Conservation (phyloP, 2,888 invertebrate species). For the Anorthoa munda region DNA sequence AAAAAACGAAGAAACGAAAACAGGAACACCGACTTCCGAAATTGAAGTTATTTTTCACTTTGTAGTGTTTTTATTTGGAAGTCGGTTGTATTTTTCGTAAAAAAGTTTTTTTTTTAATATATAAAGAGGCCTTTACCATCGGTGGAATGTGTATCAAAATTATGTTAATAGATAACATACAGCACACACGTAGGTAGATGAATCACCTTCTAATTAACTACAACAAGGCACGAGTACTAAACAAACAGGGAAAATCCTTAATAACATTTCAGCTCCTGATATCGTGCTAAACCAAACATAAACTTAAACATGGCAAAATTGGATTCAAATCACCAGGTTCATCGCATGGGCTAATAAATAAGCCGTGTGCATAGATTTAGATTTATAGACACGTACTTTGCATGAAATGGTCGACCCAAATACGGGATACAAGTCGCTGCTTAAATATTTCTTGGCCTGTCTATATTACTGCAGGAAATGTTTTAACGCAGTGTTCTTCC, state of each 20-base stretch:
- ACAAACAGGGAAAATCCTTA: background rate
- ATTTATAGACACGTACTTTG: slow-evolving; percentile 39
- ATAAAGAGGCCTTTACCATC: no score
- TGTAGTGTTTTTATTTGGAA: no score
- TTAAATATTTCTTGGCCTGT: slow-evolving; percentile 3
- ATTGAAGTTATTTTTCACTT: no score
- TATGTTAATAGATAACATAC: background rate
- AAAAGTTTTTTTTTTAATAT: no score
- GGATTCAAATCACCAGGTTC: slow-evolving; percentile 20
- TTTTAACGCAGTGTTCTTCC: background rate
- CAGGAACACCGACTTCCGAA: no score
- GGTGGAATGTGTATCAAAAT: background rate
- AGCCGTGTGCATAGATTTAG: slow-evolving; percentile 34
- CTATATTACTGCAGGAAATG: background rate
- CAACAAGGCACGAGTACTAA: background rate
- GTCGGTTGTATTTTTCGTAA: no score
- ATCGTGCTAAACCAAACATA: slow-evolving; percentile 1
- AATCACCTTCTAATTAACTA: background rate
- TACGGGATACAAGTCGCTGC: slow-evolving; percentile 25
- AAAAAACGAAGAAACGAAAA: no score
- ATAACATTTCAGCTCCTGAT: background rate
- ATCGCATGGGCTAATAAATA: slow-evolving; percentile 45
- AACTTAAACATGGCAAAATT: slow-evolving; percentile 9
- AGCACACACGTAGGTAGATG: no score
- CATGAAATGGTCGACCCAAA: slow-evolving; percentile 43